Evolutionary conservation across 2,113 vertebrate species (phyloP), one percentile per base, ranked within the genome.

Genomic region (Shinisaurus crocodilurus): DNA sequence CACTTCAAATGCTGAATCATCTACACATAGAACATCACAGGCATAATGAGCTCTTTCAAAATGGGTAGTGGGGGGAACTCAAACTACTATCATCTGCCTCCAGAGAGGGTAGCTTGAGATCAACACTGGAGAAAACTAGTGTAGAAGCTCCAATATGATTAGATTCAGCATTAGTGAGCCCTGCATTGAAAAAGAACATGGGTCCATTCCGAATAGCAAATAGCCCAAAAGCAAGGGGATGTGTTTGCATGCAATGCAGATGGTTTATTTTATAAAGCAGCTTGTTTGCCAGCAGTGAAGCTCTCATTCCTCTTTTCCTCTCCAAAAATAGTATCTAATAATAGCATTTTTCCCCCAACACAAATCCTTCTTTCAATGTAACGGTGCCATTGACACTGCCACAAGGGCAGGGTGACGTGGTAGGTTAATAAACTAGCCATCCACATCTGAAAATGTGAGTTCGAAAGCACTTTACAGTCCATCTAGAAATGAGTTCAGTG

Each of bases 381-480:
- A 89, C 88, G 79, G 89, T 93, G 84, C 81, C 76, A n/a, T 15
- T 91, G 90, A 84, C 77, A 88, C 76, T 89, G 2, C 81, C 27
- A 37, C 20, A 0, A 40, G 80, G 81, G 32, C 87, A 89, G 69
- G 88, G 65, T 90, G 65, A 37, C 43, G 74, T 70, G 79, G 40
- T 74, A 93, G 77, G 91, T 93, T 76, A 90, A 92, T 90, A 89
- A 94, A 91, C 63, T 91, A 83, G 32, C 85, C 92, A 91, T 87
- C 77, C 81, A 3, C 34, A 37, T 95, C 54, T 40, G 88, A 82
- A 81, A 91, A 18, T 60, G 76, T 67, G 67, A 86, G 63, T 89
- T 94, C 69, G 43, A 37, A 63, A 88, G 13, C 1, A 1, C 81
- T 70, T 29, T 60, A 75, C 32, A 65, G 92, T 69, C 32, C 4